phyloP scores from a whole-genome alignment of 2,888 invertebrate genomes.

The Chymomyza procnemis region DNA sequence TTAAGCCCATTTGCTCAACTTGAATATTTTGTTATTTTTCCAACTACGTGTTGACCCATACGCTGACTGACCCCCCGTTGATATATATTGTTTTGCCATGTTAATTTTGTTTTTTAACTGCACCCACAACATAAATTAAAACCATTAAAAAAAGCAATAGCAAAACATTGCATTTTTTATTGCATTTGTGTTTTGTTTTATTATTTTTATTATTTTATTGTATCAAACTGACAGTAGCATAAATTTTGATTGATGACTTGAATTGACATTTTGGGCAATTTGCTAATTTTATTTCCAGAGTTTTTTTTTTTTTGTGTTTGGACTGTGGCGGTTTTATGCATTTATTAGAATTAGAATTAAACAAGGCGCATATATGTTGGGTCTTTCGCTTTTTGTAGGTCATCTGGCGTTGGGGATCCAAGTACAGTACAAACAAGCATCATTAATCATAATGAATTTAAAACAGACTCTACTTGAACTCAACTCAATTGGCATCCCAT shows the following conservation, averaged over 20 bases:
- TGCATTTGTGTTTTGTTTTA: background rate
- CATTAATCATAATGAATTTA: constrained; percentile 64
- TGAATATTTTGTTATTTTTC: background rate
- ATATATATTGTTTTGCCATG: constrained; percentile 56
- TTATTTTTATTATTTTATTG: constrained; percentile 16
- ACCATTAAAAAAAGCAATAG: constrained; percentile 1
- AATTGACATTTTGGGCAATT: constrained; percentile 72
- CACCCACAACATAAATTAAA: constrained; percentile 38
- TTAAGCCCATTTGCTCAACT: background rate
- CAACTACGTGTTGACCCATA: constrained; percentile 49
- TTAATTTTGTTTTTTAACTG: constrained; percentile 51
- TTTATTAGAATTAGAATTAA: constrained; percentile 22
- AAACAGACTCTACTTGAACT: background rate
- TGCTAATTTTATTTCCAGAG: constrained; percentile 60
- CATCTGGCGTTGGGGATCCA: constrained; percentile 27
- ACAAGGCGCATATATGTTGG: constrained; percentile 23
- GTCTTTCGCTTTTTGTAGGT: constrained; percentile 28
- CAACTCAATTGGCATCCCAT: constrained; percentile 27
- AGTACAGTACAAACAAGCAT: constrained; percentile 15
- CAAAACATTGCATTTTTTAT: constrained; percentile 6
- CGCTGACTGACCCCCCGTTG: constrained; percentile 32
- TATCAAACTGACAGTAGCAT: constrained; percentile 62
- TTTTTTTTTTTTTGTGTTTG: background rate
- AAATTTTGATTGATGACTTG: constrained; percentile 70
- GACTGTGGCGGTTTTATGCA: constrained; percentile 23